A percentile compares a stretch with the other conserved stretches of the same genome.
These are phyloP conservation scores for Phylloscopus whistleri DNA, from an alignment of 2,113 vertebrate species.

Conservation along the genomic window DNA sequence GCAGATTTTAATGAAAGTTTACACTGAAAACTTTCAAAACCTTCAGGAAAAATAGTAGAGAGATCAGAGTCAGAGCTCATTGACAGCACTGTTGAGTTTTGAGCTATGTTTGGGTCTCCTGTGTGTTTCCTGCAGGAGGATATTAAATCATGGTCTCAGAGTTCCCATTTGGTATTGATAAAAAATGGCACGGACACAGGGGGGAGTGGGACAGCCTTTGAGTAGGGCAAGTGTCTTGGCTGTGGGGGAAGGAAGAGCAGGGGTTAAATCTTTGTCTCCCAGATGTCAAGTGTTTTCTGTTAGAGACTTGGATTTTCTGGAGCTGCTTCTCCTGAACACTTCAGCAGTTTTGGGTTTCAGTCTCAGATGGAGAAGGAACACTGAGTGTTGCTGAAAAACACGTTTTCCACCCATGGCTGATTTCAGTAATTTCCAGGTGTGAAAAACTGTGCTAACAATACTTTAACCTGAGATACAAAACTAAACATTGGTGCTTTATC, in stretches of 20 bases:
- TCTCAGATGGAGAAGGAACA: neutral
- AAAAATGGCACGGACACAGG: fast-evolving
- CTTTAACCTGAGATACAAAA: neutral
- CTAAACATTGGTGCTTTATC: neutral
- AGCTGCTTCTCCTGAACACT: neutral
- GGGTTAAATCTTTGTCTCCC: neutral
- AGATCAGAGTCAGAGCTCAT: neutral
- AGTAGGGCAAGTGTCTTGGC: neutral
- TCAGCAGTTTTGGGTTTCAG: neutral
- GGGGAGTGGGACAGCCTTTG: neutral
- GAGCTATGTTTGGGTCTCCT: neutral
- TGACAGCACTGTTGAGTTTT: neutral
- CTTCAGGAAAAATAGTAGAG: neutral
- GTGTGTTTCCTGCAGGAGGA: neutral
- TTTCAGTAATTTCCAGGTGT: neutral
- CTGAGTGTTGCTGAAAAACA: neutral
- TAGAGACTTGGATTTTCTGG: neutral
- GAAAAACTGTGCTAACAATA: neutral
- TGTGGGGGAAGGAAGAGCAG: neutral
- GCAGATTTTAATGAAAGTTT: neutral
- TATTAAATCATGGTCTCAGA: neutral
- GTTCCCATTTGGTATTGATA: neutral
- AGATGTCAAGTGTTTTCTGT: neutral
- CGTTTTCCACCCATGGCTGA: neutral
- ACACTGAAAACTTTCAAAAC: neutral